Conservation (phyloP, 2,113 vertebrate species). For the Myotis lucifugus region DNA sequence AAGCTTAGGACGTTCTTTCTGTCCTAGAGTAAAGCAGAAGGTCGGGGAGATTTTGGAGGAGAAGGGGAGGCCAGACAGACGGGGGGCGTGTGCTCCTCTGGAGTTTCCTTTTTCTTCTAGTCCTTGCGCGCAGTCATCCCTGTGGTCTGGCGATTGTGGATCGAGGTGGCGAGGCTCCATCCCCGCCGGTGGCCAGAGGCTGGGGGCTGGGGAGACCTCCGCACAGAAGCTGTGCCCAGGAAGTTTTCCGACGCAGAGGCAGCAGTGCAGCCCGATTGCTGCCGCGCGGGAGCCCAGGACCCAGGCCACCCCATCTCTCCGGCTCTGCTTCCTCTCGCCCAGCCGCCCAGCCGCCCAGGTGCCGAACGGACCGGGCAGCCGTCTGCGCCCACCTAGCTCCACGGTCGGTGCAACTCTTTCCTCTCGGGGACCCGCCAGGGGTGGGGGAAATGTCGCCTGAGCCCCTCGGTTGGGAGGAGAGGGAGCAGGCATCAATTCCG, state of each 20-base stretch:
- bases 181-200: slow-evolving; percentile 87
- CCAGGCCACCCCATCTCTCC: not conserved
- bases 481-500: not conserved
- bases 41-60: slow-evolving; percentile 83
- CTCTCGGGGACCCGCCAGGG: not conserved
- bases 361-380: not conserved
- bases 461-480: not conserved
- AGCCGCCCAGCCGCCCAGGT: not conserved
- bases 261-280: not conserved
- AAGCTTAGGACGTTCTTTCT: slow-evolving; percentile 78
- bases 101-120: slow-evolving; percentile 64
- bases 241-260: slow-evolving; percentile 32
- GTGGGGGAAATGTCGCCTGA: not conserved
- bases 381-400: slow-evolving; percentile 1
- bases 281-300: not conserved
- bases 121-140: slow-evolving; percentile 61
- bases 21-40: slow-evolving; percentile 72
- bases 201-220: slow-evolving; percentile 81
- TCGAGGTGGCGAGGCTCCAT: slow-evolving; percentile 91
- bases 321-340: not conserved
- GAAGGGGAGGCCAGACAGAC: slow-evolving; percentile 70
- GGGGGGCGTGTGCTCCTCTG: slow-evolving; percentile 75
- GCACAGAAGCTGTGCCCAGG: slow-evolving; percentile 81
- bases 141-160: slow-evolving; percentile 17
- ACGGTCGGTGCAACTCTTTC: slow-evolving; percentile 67